Evolutionary conservation across 2,797 vertebrate species (phyloP), one percentile per base, ranked within the genome.

Genomic region (Etheostoma nigrum): DNA sequence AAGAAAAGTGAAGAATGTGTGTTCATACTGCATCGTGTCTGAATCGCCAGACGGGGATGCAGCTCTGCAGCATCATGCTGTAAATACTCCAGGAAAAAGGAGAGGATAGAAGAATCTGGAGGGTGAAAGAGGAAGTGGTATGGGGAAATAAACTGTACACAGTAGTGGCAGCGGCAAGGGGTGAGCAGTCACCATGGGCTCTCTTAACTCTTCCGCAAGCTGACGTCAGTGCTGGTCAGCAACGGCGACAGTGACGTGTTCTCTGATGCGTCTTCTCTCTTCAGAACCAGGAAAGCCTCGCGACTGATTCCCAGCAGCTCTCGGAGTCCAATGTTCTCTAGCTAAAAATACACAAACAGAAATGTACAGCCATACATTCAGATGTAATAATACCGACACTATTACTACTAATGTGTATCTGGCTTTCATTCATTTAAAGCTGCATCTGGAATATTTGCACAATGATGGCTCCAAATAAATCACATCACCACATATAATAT

Each of bases 271-370:
- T 98, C 97, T 0, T 98, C 98, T 84, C 96, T 94, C 85, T 96
- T 96, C 49, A 99, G 94, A 66, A 96, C 93, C 85, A 98, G 92
- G 89, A 99, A 99, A 0, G 98, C 98, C 82, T 99, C 97, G 19
- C 96, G 95, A 67, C 97, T 99, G 92, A 99, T 99, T 77, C 99
- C 97, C 82, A 99, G 95, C 76, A 99, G 94, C 93, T 99, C 98
- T 85, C 98, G 92, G 62, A 99, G 94, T 49, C 97, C 97, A 63
- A 89, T 95, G 92, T 99, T 99, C 94, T 99, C 98, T 94, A 98
- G 91, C 98, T 99, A 10, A 25, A 40, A 75, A 94, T 0, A 77
- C n/a, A 69, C 1, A 52, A 57, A 65, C 10, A 82, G 0, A 58
- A 25, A 74, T 1, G 12, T 23, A 45, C n/a, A 72, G 7, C 1